Percentiles rank a stretch among this genome's conserved stretches.
These are phyloP conservation scores for Apocrypta bakeri DNA, from an alignment of 1,140 invertebrate genomes.

Conservation along the genomic window DNA sequence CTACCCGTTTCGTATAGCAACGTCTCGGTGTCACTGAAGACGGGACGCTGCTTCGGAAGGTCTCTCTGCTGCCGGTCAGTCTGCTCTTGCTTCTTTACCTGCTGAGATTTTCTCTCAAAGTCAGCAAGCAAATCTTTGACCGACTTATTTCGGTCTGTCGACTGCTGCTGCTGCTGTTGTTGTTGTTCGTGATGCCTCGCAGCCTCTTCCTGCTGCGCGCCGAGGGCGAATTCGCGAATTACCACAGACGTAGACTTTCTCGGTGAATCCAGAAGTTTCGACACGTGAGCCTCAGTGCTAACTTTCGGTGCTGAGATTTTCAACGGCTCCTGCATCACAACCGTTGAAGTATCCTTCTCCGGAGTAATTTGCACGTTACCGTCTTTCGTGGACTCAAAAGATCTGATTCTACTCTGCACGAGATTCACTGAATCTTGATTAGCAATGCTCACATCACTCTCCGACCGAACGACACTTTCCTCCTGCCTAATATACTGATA, in stretches of 20 bases:
- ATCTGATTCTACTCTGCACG: constrained; percentile 75
- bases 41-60: constrained; percentile 66
- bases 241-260: constrained; percentile 51
- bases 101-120: constrained; percentile 74
- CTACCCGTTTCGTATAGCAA: constrained; percentile 74
- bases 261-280: constrained; percentile 60
- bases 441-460: background rate
- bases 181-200: constrained; percentile 22
- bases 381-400: constrained; percentile 67
- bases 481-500: constrained; percentile 72
- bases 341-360: constrained; percentile 60
- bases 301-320: constrained; percentile 69
- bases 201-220: background rate
- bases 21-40: constrained; percentile 75
- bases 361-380: constrained; percentile 55
- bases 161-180: constrained; percentile 45
- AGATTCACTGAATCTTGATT: constrained; percentile 67
- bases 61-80: constrained; percentile 59
- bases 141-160: constrained; percentile 68
- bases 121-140: constrained; percentile 75
- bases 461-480: background rate
- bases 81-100: constrained; percentile 62
- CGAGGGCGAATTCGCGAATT: constrained; percentile 59
- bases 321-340: constrained; percentile 72
- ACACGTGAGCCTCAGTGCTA: constrained; percentile 73